These are phyloP conservation scores for Thalassoma bifasciatum DNA, from an alignment of 2,113 vertebrate species.

Conservation along the genomic window DNA sequence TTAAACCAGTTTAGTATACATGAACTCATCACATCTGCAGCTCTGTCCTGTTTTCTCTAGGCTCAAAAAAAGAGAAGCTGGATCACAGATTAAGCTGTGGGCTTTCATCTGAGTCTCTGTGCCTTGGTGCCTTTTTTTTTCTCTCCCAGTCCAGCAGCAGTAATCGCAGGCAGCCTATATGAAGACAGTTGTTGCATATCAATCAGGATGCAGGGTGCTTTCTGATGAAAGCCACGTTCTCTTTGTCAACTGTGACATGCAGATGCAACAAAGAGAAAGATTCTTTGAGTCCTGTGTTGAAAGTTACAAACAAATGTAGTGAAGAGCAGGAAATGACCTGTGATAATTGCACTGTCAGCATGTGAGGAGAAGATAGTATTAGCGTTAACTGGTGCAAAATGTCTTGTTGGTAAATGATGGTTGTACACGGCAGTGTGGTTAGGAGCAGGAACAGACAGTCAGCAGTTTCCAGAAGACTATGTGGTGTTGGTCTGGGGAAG, in stretches of 20 bases:
- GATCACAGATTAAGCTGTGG: conserved; percentile 66
- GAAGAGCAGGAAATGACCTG: conserved; percentile 34
- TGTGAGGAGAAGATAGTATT: conserved; percentile 60
- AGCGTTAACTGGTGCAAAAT: conserved; percentile 56
- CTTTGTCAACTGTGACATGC: conserved; percentile 6
- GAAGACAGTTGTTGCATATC: conserved; percentile 76
- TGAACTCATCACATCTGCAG: conserved; percentile 42
- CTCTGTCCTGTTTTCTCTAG: conserved; percentile 59
- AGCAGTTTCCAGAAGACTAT: conserved; percentile 73
- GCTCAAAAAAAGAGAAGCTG: conserved; percentile 52
- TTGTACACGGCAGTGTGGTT: conserved; percentile 59
- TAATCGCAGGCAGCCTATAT: conserved; percentile 58
- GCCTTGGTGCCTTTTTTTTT: conserved; percentile 24
- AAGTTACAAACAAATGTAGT: conserved; percentile 16
- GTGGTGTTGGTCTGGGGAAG: conserved; percentile 70
- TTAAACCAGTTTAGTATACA: conserved; percentile 45
- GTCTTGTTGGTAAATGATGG: conserved; percentile 68
- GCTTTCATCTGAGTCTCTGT: conserved; percentile 66
- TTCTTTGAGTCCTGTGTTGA: conserved; percentile 16
- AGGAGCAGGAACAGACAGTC: conserved; percentile 50
- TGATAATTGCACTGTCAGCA: conserved; percentile 62
- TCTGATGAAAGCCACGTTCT: conserved; percentile 51
- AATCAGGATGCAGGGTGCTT: conserved; percentile 61
- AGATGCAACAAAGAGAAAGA: conserved; percentile 36
- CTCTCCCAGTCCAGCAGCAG: conserved; percentile 49